Conservation (phyloP, 2,113 vertebrate species). For the Etheostoma cragini region DNA sequence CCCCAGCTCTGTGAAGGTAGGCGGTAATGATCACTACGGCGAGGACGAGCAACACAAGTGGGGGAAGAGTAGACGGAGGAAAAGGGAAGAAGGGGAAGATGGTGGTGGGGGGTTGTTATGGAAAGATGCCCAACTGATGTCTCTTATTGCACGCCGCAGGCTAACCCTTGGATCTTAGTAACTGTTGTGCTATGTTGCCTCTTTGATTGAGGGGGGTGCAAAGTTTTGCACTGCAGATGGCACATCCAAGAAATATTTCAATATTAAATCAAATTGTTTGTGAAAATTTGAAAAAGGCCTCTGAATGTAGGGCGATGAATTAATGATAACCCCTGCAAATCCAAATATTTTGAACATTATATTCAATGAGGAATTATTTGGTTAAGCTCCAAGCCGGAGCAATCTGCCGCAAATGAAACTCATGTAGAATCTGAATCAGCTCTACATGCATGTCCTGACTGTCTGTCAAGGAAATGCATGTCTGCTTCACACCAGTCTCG, state of each 20-base stretch:
- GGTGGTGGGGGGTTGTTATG: constrained; percentile 8
- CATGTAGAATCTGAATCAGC: constrained; percentile 1
- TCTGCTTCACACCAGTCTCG: not conserved
- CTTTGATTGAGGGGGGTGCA: constrained; percentile 57
- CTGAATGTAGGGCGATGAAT: not conserved
- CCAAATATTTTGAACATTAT: constrained; percentile 1
- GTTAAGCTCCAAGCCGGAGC: not conserved
- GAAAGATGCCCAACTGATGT: constrained; percentile 55
- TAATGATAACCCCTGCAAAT: constrained; percentile 1
- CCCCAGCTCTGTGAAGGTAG: constrained; percentile 58
- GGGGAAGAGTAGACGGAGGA: not conserved
- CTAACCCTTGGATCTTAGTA: constrained; percentile 48
- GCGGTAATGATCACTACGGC: constrained; percentile 63
- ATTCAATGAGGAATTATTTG: not conserved
- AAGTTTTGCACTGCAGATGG: constrained; percentile 2
- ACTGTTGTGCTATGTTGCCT: constrained; percentile 57
- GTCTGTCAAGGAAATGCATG: constrained; percentile 30
- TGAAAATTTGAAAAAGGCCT: not conserved
- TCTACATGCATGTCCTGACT: not conserved
- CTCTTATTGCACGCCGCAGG: constrained; percentile 54
- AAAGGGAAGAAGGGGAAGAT: constrained; percentile 12
- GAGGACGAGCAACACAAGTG: constrained; percentile 26
- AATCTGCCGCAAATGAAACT: not conserved
- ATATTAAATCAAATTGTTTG: constrained; percentile 16
- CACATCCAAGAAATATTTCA: constrained; percentile 1